Evolutionary conservation across 64 coral and sea anemone genomes (phyloP), one percentile per base, ranked within the genome.

Genomic region (Catalaphyllia jardinei): DNA sequence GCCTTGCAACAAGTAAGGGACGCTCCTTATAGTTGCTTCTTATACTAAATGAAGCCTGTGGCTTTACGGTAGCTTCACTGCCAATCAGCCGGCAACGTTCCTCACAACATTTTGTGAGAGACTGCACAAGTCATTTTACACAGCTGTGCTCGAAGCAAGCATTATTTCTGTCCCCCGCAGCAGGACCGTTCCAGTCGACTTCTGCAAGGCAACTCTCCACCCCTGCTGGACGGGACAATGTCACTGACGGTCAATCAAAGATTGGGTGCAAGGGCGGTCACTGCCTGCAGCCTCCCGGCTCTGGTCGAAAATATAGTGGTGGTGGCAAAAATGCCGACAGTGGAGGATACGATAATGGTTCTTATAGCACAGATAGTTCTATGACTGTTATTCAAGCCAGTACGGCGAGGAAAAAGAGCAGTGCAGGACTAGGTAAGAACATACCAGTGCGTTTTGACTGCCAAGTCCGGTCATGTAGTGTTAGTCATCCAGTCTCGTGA

Each of bases 311-410:
- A 8, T 12, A 55, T 71, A 16, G 12, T 51, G 38, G 10, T 10
- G 1, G 33, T 54, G 31, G 24, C 22, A 35, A 35, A 62, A 72
- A 87, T 18, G 29, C 62, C 20, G 67, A 55, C 13, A 62, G 22
- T 63, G 55, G 3, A 29, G 54, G 57, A 27, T 62, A 59, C 35
- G 54, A 18, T 8, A 81, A 3, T 14, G 61, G 55, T 35, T 12
- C 10, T 50, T 15, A 0, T 57, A 16, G 54, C 54, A 57, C 54
- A 57, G 79, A 86, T 24, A 90, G 87, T 62, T 90, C 87, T 2
- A 71, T 71, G 74, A 91, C 88, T 33, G 86, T 86, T 75, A 88
- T 91, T 55, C 87, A 94, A 52, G 88, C 93, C 0, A 94, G 93
- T 74, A 87, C 76, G 8, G 86, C 79, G 16, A 90, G 93, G 55